phyloP scores from a whole-genome alignment of 2,113 vertebrate genomes.

The Chaetura pelagica region DNA sequence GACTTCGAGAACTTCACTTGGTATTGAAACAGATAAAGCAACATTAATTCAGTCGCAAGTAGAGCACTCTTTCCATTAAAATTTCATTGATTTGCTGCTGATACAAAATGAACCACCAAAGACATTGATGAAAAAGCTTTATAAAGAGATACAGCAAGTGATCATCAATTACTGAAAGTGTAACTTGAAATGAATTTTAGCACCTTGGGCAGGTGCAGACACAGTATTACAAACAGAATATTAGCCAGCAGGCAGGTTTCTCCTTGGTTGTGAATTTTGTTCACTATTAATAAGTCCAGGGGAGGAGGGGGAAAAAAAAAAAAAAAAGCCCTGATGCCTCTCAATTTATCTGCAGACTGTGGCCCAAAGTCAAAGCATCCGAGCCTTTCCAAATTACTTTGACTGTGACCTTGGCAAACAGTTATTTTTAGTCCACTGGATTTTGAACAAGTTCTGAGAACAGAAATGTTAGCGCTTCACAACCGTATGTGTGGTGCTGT shows the following conservation, averaged over 20 bases:
- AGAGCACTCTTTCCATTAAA: conserved; percentile 41
- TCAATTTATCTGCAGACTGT: conserved; percentile 9
- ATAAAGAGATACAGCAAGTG: conserved; percentile 42
- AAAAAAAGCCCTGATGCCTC: background rate
- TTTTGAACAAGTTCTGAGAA: conserved; percentile 11
- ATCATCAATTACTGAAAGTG: conserved; percentile 53
- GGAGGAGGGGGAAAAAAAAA: background rate
- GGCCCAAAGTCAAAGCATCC: conserved; percentile 5
- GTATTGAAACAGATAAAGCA: conserved; percentile 29
- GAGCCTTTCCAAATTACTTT: conserved; percentile 11
- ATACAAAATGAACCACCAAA: conserved; percentile 52
- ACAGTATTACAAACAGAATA: background rate
- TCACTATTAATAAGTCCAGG: conserved; percentile 34
- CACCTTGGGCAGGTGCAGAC: background rate
- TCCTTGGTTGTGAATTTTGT: background rate
- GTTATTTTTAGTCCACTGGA: conserved; percentile 30
- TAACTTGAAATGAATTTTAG: conserved; percentile 33
- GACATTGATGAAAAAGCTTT: conserved; percentile 52
- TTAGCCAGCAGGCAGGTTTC: conserved; percentile 16
- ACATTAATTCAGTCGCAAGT: conserved; percentile 37
- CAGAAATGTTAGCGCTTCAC: background rate
- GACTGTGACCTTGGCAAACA: conserved; percentile 12
- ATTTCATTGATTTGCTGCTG: conserved; percentile 37
- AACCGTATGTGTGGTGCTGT: background rate
- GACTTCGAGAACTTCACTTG: conserved; percentile 13